These are phyloP conservation scores for Dufourea novaeangliae DNA, from an alignment of 1,140 invertebrate genomes.

Conservation along the genomic window DNA sequence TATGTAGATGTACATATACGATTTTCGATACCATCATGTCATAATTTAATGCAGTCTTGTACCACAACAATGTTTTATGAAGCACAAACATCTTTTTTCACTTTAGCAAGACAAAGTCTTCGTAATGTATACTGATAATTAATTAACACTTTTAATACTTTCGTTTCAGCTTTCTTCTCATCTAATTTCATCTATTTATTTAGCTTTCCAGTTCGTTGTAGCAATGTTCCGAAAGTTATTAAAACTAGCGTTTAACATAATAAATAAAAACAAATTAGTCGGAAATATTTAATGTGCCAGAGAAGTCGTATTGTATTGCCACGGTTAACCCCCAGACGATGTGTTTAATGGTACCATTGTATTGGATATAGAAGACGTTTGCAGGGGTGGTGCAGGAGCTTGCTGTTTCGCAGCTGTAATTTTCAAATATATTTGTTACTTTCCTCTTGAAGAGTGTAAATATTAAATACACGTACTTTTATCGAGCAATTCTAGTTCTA, in stretches of 20 bases:
- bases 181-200: not conserved
- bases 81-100: constrained; percentile 41
- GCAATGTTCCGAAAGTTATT: constrained; percentile 14
- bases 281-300: constrained; percentile 69
- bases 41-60: constrained; percentile 24
- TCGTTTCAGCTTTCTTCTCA: constrained; percentile 15
- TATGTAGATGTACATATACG: constrained; percentile 3
- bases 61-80: not conserved
- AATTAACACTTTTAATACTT: constrained; percentile 39
- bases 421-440: constrained; percentile 65
- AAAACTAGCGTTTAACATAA: constrained; percentile 44
- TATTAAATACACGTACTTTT: constrained; percentile 1
- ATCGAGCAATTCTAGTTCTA: not conserved
- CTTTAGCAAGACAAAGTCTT: constrained; percentile 53
- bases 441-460: not conserved
- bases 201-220: not conserved
- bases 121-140: constrained; percentile 31
- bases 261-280: constrained; percentile 58
- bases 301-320: constrained; percentile 72
- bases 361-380: constrained; percentile 70
- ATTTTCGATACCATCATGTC: constrained; percentile 21
- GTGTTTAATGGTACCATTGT: constrained; percentile 71
- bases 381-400: constrained; percentile 75
- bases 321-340: constrained; percentile 71
- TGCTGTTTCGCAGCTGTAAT: constrained; percentile 79